Evolutionary conservation across 2,797 vertebrate genomes (phyloP), one percentile per base, ranked within the genome.

Genomic region (Oryzias sinensis): DNA sequence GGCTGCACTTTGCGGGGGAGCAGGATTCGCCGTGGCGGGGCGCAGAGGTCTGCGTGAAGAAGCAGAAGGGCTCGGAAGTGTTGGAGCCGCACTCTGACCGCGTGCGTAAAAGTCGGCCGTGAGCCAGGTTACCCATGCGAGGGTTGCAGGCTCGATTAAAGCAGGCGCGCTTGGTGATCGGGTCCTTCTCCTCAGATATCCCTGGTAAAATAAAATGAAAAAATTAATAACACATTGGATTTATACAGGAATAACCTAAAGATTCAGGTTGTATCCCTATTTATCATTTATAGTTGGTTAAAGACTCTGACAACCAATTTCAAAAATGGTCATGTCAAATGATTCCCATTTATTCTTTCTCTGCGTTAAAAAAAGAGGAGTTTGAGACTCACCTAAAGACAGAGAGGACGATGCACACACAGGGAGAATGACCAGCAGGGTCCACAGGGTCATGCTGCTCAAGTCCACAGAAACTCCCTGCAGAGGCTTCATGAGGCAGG

Each of bases 141-240:
- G 96, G 96, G 88, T 97, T 98, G 78, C 96, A 99, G 56, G 96
- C 95, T 70, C 73, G 76, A 16, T 89, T 93, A 37, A 92, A 92
- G 52, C 96, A 97, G 55, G 86, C 85, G 61, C 82, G 84, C 56
- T 85, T 76, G 20, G 20, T 44, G 5, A 24, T 51, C 55, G 59
- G 25, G 49, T 14, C 47, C 53, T 53, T 70, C 15, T 46, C 42
- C 47, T 47, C 45, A 9, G 43, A 33, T 2, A 14, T 33, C 42
- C 42, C 82, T 82, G 73, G 5, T 9, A 2, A 44, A 9, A 60
- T n/a, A 53, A 60, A 62, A 13, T 6, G 1, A 5, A 25, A 5
- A 57, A 14, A 41, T 2, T 7, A 14, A 47, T 22, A 22, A 22
- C 20, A 22, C 20, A 3, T 2, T 22, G 20, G 20, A 22, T 22